Evolutionary conservation across 2,113 vertebrate genomes (phyloP), one percentile per base, ranked within the genome.

Genomic region (Macrotus californicus): DNA sequence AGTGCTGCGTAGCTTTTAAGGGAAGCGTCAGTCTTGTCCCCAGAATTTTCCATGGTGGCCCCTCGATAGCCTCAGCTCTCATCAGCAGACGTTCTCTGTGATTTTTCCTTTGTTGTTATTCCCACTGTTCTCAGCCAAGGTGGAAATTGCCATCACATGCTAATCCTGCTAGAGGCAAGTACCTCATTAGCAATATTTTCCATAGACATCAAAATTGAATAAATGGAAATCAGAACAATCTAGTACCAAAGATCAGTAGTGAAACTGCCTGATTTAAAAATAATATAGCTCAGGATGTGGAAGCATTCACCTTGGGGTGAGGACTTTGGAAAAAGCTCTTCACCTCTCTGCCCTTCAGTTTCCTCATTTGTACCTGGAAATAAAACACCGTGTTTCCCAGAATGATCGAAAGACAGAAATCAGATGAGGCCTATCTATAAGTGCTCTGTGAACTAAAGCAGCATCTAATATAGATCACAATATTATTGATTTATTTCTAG

Each of bases 71-170:
- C 93, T 87, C 87, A 95, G 89, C 94, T 93, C 6, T 81, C 79
- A 75, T 96, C 96, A 96, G 96, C 91, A 96, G 86, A 84, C 93
- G n/a, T 9, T 94, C 67, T 95, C 66, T 46, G 85, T 56, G 82
- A 93, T 87, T 39, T 36, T 84, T 50, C n/a, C 82, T 94, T 95
- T 91, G 91, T 95, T 89, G 72, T 70, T 94, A 82, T 96, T 81
- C 70, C 86, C 36, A 29, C n/a, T 73, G 70, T 56, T 96, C 91
- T 91, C 85, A 87, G 36, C 94, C 94, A 86, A 92, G 87, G 91
- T 96, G 94, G 85, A 94, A 96, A 96, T 85, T 96, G 86, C 89
- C 76, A 76, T 95, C 96, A 93, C 91, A 67, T 87, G 95, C 89
- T 77, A 83, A 73, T n/a, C 22, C 52, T 75, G 75, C 66, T 59